Evolutionary conservation across 2,888 invertebrate species (phyloP).

Genomic region (Drosophila pseudotalamancana): DNA sequence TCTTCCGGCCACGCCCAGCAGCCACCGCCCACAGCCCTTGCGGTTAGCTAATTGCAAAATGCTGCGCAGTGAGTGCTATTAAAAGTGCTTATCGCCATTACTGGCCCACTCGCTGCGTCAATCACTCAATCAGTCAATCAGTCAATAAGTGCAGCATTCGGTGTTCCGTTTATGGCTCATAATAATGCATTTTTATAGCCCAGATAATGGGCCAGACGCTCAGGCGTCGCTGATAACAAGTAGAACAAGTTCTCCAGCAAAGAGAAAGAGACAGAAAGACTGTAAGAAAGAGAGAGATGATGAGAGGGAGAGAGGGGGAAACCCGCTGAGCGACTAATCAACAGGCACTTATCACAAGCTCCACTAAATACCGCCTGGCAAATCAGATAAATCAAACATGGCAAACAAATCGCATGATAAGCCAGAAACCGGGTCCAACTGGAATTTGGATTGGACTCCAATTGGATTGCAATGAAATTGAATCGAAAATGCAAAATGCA

Average conservation of each 20-base stretch:
- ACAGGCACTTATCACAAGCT: constrained; percentile 43
- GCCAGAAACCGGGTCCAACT: background rate
- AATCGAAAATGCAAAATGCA: constrained; percentile 26
- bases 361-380: constrained; percentile 40
- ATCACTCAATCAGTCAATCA: constrained; percentile 9
- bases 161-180: constrained; percentile 47
- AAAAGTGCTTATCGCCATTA: background rate
- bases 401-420: constrained; percentile 72
- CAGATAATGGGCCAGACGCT: constrained; percentile 68
- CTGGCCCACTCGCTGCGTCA: constrained; percentile 10
- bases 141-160: constrained; percentile 18
- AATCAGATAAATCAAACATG: constrained; percentile 75
- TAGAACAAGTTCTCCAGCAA: constrained; percentile 8
- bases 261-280: background rate
- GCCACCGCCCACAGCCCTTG: background rate
- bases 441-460: constrained; percentile 1
- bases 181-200: constrained; percentile 45
- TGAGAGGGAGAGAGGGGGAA: background rate
- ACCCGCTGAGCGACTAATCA: constrained; percentile 28
- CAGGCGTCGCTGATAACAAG: constrained; percentile 69
- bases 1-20: background rate
- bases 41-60: constrained; percentile 22
- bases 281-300: background rate
- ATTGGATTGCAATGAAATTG: constrained; percentile 30
- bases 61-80: constrained; percentile 3